Evolutionary conservation across 2,888 invertebrate species (phyloP).

Genomic region (Neuroscelio doddi): DNA sequence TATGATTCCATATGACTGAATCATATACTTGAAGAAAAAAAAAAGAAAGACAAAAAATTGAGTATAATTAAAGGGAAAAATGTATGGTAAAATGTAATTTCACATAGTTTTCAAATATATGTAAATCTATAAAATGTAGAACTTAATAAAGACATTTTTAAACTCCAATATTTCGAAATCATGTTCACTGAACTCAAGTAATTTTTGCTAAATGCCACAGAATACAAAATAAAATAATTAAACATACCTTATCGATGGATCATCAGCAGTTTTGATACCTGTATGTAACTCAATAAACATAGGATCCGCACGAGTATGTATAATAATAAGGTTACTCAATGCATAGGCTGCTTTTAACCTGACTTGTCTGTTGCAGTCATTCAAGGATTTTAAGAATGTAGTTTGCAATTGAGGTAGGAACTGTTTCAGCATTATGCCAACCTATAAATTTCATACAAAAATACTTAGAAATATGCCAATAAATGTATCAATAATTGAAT

Average conservation of each 20-base stretch:
- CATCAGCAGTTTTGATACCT: conserved; percentile 88
- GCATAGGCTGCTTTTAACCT: conserved; percentile 92
- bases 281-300: conserved; percentile 94
- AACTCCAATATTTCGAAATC: too few relatives aligned
- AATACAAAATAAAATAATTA: background rate
- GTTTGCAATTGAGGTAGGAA: conserved; percentile 99
- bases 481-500: too few relatives aligned
- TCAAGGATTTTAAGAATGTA: conserved; percentile 95
- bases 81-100: too few relatives aligned
- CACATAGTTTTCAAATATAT: too few relatives aligned
- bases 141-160: background rate
- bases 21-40: too few relatives aligned
- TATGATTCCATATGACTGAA: too few relatives aligned
- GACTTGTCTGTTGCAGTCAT: conserved; percentile 90
- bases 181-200: too few relatives aligned
- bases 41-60: too few relatives aligned
- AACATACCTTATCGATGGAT: conserved; percentile 82
- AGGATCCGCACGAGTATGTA: conserved; percentile 95
- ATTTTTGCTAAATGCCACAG: background rate
- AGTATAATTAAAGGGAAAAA: too few relatives aligned
- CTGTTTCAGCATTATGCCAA: conserved; percentile 95
- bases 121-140: too few relatives aligned
- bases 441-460: conserved; percentile 73
- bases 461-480: too few relatives aligned
- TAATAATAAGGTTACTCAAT: conserved; percentile 88